Evolutionary conservation across 1,140 invertebrate species (phyloP).

Genomic region (Calliopsis andreniformis): DNA sequence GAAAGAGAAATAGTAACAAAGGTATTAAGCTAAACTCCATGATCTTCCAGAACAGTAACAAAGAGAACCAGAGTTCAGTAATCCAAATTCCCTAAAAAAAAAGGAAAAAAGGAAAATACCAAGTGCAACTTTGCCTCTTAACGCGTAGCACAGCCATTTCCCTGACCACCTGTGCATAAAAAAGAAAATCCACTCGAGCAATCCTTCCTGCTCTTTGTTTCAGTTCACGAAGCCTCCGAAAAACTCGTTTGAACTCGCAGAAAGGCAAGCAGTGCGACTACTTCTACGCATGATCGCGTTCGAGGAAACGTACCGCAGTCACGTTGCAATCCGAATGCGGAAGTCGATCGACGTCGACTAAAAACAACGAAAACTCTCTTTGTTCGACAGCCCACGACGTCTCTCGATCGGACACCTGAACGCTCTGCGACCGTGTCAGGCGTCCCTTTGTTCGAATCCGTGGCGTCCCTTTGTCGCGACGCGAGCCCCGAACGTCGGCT

Average conservation of each 20-base stretch:
- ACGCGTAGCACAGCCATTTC: too few relatives aligned
- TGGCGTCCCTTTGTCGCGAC: constrained; percentile 22
- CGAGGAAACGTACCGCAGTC: constrained; percentile 29
- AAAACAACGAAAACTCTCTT: constrained; percentile 16
- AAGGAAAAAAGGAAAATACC: too few relatives aligned
- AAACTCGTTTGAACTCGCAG: constrained; percentile 14
- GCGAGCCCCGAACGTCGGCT: background rate
- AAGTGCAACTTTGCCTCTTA: too few relatives aligned
- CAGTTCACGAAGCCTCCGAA: background rate
- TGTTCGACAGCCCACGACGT: background rate
- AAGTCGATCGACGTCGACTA: background rate
- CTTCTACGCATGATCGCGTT: constrained; percentile 49
- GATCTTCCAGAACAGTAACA: too few relatives aligned
- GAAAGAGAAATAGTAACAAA: too few relatives aligned
- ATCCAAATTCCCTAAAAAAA: too few relatives aligned
- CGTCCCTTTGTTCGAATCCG: constrained; percentile 28
- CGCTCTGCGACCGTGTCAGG: background rate
- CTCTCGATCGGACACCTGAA: background rate
- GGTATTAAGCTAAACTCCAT: too few relatives aligned
- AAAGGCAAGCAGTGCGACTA: background rate
- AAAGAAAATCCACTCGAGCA: too few relatives aligned
- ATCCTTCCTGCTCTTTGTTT: too few relatives aligned
- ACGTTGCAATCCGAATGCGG: constrained; percentile 26
- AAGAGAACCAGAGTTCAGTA: too few relatives aligned
- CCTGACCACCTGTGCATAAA: too few relatives aligned